Conservation (phyloP, 35 echinoderm and acorn worm species). For the Apostichopus japonicus region DNA sequence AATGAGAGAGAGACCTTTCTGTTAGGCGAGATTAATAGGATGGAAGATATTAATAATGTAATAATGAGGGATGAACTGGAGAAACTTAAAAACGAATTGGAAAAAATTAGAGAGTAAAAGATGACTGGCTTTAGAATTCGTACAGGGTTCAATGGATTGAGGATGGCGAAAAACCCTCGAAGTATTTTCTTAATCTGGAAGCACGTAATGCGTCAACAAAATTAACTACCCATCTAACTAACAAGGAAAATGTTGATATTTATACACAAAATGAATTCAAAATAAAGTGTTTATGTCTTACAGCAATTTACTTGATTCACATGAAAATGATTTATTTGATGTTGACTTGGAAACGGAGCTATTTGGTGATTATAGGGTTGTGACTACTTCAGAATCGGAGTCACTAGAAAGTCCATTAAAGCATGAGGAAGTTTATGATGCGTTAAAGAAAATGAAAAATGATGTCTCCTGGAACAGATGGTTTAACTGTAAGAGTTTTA, state of each 20-base stretch:
- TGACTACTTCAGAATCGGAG: background rate
- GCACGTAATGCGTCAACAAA: background rate
- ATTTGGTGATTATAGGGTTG: background rate
- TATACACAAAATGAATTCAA: constrained; percentile 36
- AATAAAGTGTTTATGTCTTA: constrained; percentile 24
- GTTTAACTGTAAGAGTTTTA: constrained; percentile 51
- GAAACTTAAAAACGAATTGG: no score
- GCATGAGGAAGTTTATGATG: constrained; percentile 29
- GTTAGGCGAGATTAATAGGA: no score
- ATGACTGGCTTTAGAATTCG: background rate
- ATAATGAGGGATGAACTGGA: no score
- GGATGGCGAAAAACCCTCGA: background rate
- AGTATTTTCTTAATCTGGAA: constrained; percentile 17
- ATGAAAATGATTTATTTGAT: background rate
- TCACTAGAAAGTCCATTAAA: constrained; percentile 40
- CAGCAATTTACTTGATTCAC: background rate
- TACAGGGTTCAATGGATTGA: background rate
- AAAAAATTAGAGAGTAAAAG: background rate
- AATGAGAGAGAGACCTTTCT: no score
- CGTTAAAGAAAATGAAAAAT: constrained; percentile 26
- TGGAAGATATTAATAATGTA: no score
- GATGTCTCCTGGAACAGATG: constrained; percentile 38
- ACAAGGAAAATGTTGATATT: background rate
- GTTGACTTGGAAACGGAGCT: background rate
- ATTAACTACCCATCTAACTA: background rate